Base-by-base conservation (phyloP, 2,797 vertebrate species). In the Eleutherodactylus coqui region DNA sequence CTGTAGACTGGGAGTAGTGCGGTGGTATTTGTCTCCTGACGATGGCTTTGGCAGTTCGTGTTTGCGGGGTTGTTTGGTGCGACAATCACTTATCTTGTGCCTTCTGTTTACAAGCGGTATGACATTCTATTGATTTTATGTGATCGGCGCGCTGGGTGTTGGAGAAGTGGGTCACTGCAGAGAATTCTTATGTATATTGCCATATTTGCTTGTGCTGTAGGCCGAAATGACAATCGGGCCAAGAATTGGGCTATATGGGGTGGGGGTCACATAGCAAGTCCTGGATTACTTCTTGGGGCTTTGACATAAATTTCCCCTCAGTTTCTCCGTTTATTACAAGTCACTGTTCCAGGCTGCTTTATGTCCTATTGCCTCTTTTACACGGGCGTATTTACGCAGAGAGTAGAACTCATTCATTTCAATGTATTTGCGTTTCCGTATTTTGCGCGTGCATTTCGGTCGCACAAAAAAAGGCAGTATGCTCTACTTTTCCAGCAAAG, bases 151-250 rank as follows among this genome's bases (percentile, higher is more conserved):
- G 38, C 34, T 36, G 36, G 21, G 34, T n/a, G 8, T 16, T 24
- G n/a, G 45, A 58, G 11, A 83, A 75, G 14, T 83, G 82, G 82
- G 82, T 83, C 82, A 83, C 69, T 75, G 70, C 53, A 75, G 82
- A 19, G 38, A 11, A 43, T 72, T 24, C 24, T 47, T 45, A 49
- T 21, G 43, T 83, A 32, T 17, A 16, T 55, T 72, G n/a, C 27
- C 55, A 27, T 53, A 0, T 11, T n/a, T 24, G 10, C 2, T 34
- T 64, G 62, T 34, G 16, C 19, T 17, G 24, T 7, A 58, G 58
- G 0, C n/a, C 8, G 10, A 2, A 29, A 29, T 2, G 58, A 60
- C 58, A 27, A 27, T 29, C 10, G 6, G 55, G 5, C 55, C 9
- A n/a, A 9, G 55, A 27, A n/a, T n/a, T n/a, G 7, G 10, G 27